These are phyloP conservation scores for Apaloderma vittatum DNA, from an alignment of 2,113 vertebrate species.

Conservation along the genomic window DNA sequence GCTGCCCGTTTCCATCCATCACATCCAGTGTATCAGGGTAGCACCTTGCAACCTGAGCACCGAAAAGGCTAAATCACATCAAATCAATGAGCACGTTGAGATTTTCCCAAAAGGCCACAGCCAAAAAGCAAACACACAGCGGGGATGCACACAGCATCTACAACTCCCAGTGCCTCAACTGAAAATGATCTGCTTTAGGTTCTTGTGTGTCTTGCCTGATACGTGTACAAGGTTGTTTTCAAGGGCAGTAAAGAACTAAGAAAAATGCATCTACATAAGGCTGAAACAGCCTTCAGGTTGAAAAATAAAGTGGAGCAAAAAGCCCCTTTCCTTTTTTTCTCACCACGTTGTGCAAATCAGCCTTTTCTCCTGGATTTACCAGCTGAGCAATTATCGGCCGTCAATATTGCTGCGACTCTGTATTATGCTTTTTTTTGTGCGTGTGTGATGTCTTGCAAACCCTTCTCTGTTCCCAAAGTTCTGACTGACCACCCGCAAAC, in stretches of 20 bases:
- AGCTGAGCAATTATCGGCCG: neutral
- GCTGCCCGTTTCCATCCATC: neutral
- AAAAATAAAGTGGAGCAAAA: neutral
- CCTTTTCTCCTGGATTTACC: neutral
- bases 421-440: fast-evolving
- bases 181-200: neutral
- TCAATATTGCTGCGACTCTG: fast-evolving
- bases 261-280: fast-evolving
- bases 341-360: fast-evolving
- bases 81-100: neutral
- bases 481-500: neutral
- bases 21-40: neutral
- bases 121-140: neutral
- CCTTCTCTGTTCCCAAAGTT: neutral
- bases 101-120: neutral
- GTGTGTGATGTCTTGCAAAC: neutral
- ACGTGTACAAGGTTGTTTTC: neutral
- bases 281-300: neutral
- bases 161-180: neutral
- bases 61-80: too few relatives aligned
- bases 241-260: neutral
- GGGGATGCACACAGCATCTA: neutral
- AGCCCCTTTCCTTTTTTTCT: neutral
- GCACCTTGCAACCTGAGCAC: neutral
- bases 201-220: neutral